Conservation (phyloP, 2,888 invertebrate genomes). For the Ctenicera cuprea region DNA sequence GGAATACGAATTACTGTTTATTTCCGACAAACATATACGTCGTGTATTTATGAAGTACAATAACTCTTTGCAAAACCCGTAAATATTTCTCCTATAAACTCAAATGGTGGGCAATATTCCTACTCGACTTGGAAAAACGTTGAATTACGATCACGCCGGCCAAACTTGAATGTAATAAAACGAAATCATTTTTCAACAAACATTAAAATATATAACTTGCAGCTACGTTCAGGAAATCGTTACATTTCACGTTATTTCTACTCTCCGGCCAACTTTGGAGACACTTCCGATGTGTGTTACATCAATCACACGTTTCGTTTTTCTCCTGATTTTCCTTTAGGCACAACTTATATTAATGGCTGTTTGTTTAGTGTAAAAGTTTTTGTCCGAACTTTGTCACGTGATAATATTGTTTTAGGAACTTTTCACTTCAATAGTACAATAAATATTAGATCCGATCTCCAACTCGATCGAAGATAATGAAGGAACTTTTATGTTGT, state of each 20-base stretch:
- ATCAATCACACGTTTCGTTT: slow-evolving; percentile 25
- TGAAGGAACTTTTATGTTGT: slow-evolving; percentile 16
- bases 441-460: slow-evolving; percentile 20
- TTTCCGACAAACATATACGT: slow-evolving; percentile 24
- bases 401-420: background rate
- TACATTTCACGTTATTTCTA: slow-evolving; percentile 3
- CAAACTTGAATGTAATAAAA: slow-evolving; percentile 19
- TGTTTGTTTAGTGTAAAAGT: slow-evolving; percentile 20
- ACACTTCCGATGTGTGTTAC: slow-evolving; percentile 20
- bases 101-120: slow-evolving; percentile 13
- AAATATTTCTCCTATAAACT: slow-evolving; percentile 21
- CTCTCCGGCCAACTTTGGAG: background rate
- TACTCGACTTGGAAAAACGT: slow-evolving; percentile 14
- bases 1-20: slow-evolving; percentile 27
- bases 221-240: slow-evolving; percentile 21
- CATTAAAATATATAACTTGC: slow-evolving; percentile 24
- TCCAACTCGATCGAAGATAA: slow-evolving; percentile 5
- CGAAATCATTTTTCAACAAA: slow-evolving; percentile 16
- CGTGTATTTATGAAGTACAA: slow-evolving; percentile 21
- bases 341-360: slow-evolving; percentile 21
- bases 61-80: slow-evolving; percentile 13
- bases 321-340: slow-evolving; percentile 18
- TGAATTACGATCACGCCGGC: slow-evolving; percentile 12
- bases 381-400: background rate
- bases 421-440: slow-evolving; percentile 16